Evolutionary conservation across 1,140 invertebrate genomes (phyloP).

Genomic region (Pogonus chalceus): DNA sequence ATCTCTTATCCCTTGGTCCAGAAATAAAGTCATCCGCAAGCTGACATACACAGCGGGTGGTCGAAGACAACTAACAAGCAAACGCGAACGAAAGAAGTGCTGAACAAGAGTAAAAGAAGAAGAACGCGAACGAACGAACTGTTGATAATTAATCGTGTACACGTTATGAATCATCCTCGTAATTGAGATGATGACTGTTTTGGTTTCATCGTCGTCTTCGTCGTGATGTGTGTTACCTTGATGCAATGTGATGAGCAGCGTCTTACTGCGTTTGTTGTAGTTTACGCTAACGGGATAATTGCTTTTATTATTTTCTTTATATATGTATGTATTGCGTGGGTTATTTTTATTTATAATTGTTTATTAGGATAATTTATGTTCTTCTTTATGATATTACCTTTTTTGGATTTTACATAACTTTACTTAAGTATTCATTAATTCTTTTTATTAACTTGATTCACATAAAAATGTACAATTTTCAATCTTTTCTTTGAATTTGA

Average conservation of each 20-base stretch:
- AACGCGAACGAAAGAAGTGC: neutral
- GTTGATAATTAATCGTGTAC: neutral
- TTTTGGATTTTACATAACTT: too few relatives aligned
- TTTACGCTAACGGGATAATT: neutral
- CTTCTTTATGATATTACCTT: too few relatives aligned
- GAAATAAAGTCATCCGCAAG: too few relatives aligned
- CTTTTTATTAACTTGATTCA: too few relatives aligned
- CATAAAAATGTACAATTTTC: too few relatives aligned
- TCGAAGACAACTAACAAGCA: neutral
- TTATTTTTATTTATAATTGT: neutral
- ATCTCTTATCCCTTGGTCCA: too few relatives aligned
- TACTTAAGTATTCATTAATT: too few relatives aligned
- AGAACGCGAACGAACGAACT: too few relatives aligned
- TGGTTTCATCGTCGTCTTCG: neutral
- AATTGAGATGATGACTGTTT: neutral
- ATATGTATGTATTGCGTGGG: neutral
- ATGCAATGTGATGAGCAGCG: neutral
- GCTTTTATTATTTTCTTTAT: neutral
- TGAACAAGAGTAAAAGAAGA: too few relatives aligned
- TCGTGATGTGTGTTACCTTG: neutral
- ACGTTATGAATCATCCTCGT: neutral
- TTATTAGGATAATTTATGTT: neutral
- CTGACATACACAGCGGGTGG: neutral
- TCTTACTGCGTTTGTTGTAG: neutral
- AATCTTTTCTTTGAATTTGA: too few relatives aligned